These are phyloP conservation scores for Rotaria sp. DNA, from an alignment of 2,888 invertebrate species.

Conservation along the genomic window DNA sequence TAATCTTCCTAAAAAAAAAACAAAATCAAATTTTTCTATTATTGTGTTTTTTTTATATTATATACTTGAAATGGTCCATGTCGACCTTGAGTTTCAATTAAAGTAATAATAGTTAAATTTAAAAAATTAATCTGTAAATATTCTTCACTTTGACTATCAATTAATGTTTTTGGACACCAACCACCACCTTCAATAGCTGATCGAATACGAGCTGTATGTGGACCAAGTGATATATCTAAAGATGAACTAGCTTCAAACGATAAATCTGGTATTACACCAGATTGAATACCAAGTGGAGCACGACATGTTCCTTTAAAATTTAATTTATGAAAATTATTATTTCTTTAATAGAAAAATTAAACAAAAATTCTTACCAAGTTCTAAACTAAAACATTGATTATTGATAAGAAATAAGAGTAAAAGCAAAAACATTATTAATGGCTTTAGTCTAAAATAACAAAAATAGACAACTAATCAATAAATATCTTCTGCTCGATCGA, in stretches of 20 bases:
- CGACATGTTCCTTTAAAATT: constrained; percentile 59
- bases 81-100: constrained; percentile 79
- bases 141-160: constrained; percentile 64
- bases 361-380: background rate
- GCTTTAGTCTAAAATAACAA: constrained; percentile 15
- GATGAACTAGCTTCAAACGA: constrained; percentile 77
- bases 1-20: constrained; percentile 6
- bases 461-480: constrained; percentile 1
- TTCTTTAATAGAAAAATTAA: background rate
- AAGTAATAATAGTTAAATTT: constrained; percentile 72
- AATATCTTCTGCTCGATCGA: background rate
- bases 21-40: background rate
- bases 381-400: background rate
- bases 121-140: constrained; percentile 75
- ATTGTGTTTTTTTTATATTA: background rate
- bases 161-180: constrained; percentile 79
- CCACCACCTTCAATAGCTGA: constrained; percentile 77
- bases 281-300: constrained; percentile 76
- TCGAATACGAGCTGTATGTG: constrained; percentile 73
- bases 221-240: constrained; percentile 75
- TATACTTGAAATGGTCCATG: constrained; percentile 73
- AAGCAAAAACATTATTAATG: background rate
- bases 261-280: constrained; percentile 69
- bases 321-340: background rate
- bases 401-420: background rate